Percentiles rank a stretch among this genome's conserved stretches.
phyloP scores from a whole-genome alignment of 2,113 vertebrate genomes.

The Suricata suricatta region DNA sequence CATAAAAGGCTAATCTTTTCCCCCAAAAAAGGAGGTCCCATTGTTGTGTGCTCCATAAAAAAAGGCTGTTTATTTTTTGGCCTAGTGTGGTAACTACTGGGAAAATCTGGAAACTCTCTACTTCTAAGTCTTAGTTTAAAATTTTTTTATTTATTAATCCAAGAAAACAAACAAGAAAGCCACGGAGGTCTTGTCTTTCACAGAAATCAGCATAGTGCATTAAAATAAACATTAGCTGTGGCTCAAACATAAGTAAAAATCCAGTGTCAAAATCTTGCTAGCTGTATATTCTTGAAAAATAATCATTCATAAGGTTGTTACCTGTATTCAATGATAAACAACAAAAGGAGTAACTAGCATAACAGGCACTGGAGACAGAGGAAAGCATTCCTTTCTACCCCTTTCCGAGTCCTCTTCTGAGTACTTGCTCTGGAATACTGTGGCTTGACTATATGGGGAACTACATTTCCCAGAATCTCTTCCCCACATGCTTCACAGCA shows the following conservation, averaged over 20 bases:
- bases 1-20: background rate
- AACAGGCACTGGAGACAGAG: rapidly evolving
- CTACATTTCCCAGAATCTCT: background rate
- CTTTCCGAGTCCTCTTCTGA: background rate
- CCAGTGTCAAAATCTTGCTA: background rate
- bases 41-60: background rate
- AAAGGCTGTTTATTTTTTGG: background rate
- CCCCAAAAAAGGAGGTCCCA: background rate
- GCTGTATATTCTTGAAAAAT: background rate
- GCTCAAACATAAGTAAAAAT: background rate
- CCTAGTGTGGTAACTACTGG: background rate
- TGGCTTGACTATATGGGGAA: background rate
- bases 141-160: background rate
- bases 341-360: background rate
- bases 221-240: background rate
- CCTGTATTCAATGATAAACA: background rate
- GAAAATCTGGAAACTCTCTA: background rate
- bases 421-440: background rate
- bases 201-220: background rate
- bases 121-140: background rate
- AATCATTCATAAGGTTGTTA: background rate
- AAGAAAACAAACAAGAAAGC: background rate
- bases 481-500: background rate
- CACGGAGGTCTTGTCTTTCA: background rate
- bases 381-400: background rate